Conservation (phyloP, 2,888 invertebrate genomes). For the Apamea crenata region DNA sequence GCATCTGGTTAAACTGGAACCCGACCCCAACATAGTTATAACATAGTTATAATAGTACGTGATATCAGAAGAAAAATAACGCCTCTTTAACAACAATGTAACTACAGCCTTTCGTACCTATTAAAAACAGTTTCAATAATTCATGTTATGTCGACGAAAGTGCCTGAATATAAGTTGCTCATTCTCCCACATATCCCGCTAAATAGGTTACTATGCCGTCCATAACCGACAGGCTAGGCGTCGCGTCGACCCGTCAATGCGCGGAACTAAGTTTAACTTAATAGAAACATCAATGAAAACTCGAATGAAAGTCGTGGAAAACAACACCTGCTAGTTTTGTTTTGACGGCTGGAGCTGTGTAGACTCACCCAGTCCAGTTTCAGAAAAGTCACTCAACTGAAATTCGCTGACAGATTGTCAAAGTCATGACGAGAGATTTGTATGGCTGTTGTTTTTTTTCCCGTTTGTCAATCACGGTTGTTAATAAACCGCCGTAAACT, state of each 20-base stretch:
- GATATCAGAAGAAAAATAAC: background rate
- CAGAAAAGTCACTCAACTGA: background rate
- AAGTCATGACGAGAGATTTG: background rate
- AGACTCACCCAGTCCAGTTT: background rate
- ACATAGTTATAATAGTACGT: too few relatives aligned
- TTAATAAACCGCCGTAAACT: too few relatives aligned
- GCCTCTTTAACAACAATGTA: background rate
- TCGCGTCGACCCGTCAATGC: slow-evolving; percentile 47
- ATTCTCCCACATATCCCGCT: slow-evolving; percentile 20
- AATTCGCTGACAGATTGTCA: background rate
- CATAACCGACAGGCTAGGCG: slow-evolving; percentile 29
- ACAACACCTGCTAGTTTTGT: slow-evolving; percentile 3
- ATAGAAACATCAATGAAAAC: slow-evolving; percentile 21
- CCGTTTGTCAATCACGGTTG: background rate
- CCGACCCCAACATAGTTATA: too few relatives aligned
- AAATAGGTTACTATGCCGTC: slow-evolving; percentile 48
- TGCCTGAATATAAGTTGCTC: slow-evolving; percentile 35
- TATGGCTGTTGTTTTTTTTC: background rate
- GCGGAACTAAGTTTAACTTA: slow-evolving; percentile 20
- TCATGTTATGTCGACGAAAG: slow-evolving; percentile 1
- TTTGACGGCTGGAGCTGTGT: background rate
- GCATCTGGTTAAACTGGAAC: too few relatives aligned
- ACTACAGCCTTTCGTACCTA: background rate
- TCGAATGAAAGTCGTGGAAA: slow-evolving; percentile 4
- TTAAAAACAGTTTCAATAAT: background rate